Evolutionary conservation across 2,113 vertebrate genomes (phyloP).

Genomic region (Drymodes brunneopygia): DNA sequence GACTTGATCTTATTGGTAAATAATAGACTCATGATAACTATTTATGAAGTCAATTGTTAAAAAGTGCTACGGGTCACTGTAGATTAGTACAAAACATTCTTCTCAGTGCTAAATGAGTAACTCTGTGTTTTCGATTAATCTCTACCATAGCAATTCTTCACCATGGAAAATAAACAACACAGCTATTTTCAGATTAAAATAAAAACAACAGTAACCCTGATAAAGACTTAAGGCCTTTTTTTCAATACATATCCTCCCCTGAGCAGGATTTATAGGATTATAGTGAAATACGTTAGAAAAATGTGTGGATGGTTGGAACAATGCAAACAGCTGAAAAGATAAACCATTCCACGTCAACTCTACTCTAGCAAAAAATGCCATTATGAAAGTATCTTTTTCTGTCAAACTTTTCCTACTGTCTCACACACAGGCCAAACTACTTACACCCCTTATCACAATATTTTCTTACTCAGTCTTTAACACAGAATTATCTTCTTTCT

Average conservation of each 20-base stretch:
- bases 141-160: not conserved
- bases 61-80: not conserved
- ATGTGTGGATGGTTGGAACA: accelerated
- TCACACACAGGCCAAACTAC: not conserved
- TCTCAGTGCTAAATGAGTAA: not conserved
- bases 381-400: not conserved
- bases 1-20: not conserved
- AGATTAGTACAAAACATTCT: not conserved
- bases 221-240: not conserved
- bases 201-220: not conserved
- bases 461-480: not conserved
- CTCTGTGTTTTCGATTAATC: not conserved
- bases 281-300: not conserved
- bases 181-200: not conserved
- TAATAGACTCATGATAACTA: not conserved
- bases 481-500: not conserved
- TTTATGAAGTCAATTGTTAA: not conserved
- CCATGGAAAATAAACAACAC: not conserved
- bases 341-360: not conserved
- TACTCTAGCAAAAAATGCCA: not conserved
- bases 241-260: not conserved
- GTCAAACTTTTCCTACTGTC: not conserved
- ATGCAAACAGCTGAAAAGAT: not conserved
- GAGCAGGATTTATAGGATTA: not conserved
- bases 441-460: not conserved